Percentiles rank a stretch among this genome's conserved stretches.
These are phyloP conservation scores for Triplophysa dalaica DNA, from an alignment of 2,113 vertebrate genomes.

Conservation along the genomic window DNA sequence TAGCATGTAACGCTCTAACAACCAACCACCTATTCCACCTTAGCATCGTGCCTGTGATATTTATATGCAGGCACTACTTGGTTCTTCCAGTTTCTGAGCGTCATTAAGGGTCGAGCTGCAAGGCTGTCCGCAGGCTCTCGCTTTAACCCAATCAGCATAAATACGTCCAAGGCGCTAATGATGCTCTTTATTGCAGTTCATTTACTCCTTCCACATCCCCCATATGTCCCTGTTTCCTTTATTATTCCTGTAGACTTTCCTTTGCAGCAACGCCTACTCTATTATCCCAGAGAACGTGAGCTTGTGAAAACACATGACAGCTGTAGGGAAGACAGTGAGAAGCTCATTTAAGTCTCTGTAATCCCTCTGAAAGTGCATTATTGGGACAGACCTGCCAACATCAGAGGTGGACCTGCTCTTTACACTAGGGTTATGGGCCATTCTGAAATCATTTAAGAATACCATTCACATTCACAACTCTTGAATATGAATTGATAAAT, in stretches of 20 bases:
- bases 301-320: slow-evolving; percentile 20
- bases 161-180: slow-evolving; percentile 30
- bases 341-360: slow-evolving; percentile 49
- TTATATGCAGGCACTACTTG: no score
- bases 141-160: slow-evolving; percentile 24
- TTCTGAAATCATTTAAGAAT: not conserved
- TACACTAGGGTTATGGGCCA: slow-evolving; percentile 41
- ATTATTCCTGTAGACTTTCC: slow-evolving; percentile 12
- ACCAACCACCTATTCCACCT: not conserved
- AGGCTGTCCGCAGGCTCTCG: slow-evolving; percentile 13
- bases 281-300: not conserved
- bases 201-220: slow-evolving; percentile 22
- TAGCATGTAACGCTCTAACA: no score
- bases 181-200: slow-evolving; percentile 17
- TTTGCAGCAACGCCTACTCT: not conserved
- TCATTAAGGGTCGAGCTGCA: slow-evolving; percentile 8
- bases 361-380: slow-evolving; percentile 14
- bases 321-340: slow-evolving; percentile 11
- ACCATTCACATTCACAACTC: no score
- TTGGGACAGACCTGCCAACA: slow-evolving; percentile 50
- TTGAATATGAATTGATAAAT: no score
- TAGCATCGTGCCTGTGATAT: no score
- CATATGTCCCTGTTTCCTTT: slow-evolving; percentile 7
- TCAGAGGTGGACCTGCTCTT: slow-evolving; percentile 48
- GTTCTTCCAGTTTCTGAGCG: not conserved